phyloP scores from a whole-genome alignment of 2,888 invertebrate genomes.

The Polietes domitor region DNA sequence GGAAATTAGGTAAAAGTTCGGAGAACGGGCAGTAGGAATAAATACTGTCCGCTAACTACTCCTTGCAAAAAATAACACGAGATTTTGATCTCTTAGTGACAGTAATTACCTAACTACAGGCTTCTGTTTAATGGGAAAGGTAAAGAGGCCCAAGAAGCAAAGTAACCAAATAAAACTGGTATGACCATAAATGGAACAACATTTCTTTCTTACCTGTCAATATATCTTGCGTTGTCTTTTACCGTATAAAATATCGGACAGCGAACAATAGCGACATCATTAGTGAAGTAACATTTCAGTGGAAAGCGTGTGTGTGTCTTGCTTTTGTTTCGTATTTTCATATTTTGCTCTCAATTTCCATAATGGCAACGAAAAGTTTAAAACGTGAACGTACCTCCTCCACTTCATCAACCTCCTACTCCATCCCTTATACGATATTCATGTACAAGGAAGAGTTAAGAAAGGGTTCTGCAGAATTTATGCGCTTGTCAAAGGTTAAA shows the following conservation, averaged over 20 bases:
- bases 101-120: constrained; percentile 1
- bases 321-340: background rate
- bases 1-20: constrained; percentile 6
- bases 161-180: constrained; percentile 41
- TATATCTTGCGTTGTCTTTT: background rate
- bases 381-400: constrained; percentile 3
- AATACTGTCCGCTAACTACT: background rate
- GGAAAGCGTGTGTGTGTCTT: background rate
- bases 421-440: constrained; percentile 51
- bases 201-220: background rate
- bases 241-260: constrained; percentile 41
- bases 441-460: constrained; percentile 43
- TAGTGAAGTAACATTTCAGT: constrained; percentile 26
- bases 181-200: background rate
- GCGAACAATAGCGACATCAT: constrained; percentile 14
- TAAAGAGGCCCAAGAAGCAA: background rate
- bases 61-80: background rate
- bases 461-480: constrained; percentile 29
- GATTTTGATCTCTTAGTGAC: background rate
- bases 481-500: constrained; percentile 47
- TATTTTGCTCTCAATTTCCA: background rate
- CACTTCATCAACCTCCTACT: background rate
- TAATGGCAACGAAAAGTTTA: constrained; percentile 12
- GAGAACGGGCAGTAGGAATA: background rate
- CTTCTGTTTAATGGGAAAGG: no score